These are phyloP conservation scores for Palythoa grandiflora DNA, from an alignment of 92 coral and sea anemone species.

Conservation along the genomic window DNA sequence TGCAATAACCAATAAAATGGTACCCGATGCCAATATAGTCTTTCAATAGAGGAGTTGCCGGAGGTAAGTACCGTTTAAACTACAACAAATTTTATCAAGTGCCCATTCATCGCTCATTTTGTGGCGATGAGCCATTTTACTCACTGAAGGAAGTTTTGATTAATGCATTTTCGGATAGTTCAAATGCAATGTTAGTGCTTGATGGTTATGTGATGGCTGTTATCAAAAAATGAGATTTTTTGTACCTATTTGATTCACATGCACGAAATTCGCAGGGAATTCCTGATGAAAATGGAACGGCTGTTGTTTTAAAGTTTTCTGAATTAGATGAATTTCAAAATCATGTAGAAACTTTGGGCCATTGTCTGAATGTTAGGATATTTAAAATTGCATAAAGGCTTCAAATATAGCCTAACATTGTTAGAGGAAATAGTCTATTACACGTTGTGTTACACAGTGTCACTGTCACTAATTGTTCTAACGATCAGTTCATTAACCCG, in stretches of 20 bases:
- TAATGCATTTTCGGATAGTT: slow-evolving; percentile 28
- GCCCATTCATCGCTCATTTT: not conserved
- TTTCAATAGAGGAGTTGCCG: too few relatives aligned
- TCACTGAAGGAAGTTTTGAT: slow-evolving; percentile 44
- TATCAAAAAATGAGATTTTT: not conserved
- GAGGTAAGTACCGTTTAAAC: too few relatives aligned
- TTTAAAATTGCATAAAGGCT: not conserved
- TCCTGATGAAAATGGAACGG: slow-evolving; percentile 13
- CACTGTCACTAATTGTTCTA: slow-evolving; percentile 37
- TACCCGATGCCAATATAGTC: too few relatives aligned
- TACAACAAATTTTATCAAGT: too few relatives aligned
- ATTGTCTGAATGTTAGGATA: too few relatives aligned
- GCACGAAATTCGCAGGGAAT: slow-evolving; percentile 46
- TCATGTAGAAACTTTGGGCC: too few relatives aligned
- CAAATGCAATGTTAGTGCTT: slow-evolving; percentile 16
- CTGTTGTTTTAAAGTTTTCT: not conserved
- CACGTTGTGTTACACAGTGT: slow-evolving; percentile 35
- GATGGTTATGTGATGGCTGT: too few relatives aligned
- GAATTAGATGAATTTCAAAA: too few relatives aligned
- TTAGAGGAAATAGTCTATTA: not conserved
- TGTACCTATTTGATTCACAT: slow-evolving; percentile 37
- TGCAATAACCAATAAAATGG: too few relatives aligned
- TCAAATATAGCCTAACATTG: too few relatives aligned
- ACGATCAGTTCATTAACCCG: slow-evolving; percentile 25
- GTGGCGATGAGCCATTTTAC: slow-evolving; percentile 55